A percentile compares a stretch with the other conserved stretches of the same genome.
phyloP scores from a whole-genome alignment of 2,797 vertebrate genomes.

The Lepilemur ruficaudatus region DNA sequence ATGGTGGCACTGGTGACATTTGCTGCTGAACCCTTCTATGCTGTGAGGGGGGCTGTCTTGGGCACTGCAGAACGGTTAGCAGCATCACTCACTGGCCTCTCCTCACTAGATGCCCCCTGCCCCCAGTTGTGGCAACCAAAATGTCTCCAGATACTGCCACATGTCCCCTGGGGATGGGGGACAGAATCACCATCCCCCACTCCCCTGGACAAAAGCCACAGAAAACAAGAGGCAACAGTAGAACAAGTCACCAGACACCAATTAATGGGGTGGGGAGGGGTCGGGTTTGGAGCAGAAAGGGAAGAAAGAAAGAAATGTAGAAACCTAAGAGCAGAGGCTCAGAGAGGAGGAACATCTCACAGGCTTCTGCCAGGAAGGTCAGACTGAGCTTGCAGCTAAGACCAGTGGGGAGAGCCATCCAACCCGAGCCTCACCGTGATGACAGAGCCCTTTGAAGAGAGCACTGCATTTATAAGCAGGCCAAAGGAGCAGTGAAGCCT shows the following conservation, averaged over 20 bases:
- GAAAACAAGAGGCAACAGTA: slow-evolving; percentile 11
- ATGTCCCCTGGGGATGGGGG: neutral
- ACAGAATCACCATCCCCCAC: neutral
- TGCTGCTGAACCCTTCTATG: neutral
- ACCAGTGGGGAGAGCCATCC: neutral
- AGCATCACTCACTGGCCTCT: neutral
- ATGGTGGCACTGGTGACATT: neutral
- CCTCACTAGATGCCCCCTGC: neutral
- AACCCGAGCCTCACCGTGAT: neutral
- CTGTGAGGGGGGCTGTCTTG: neutral
- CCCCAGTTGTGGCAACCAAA: neutral
- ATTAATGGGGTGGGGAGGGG: neutral
- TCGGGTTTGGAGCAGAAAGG: neutral
- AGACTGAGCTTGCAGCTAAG: slow-evolving; percentile 47
- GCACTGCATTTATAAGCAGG: neutral
- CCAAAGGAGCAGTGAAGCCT: slow-evolving; percentile 41
- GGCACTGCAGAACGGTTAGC: neutral
- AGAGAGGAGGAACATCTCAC: neutral
- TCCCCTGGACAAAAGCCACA: neutral
- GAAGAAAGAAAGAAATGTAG: slow-evolving; percentile 17
- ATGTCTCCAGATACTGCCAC: neutral
- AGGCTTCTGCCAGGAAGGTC: slow-evolving; percentile 13
- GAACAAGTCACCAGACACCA: neutral
- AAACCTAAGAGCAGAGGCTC: slow-evolving; percentile 47
- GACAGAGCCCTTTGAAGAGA: slow-evolving; percentile 12